Evolutionary conservation across 2,113 vertebrate species (phyloP).

Genomic region (Varanus komodoensis): DNA sequence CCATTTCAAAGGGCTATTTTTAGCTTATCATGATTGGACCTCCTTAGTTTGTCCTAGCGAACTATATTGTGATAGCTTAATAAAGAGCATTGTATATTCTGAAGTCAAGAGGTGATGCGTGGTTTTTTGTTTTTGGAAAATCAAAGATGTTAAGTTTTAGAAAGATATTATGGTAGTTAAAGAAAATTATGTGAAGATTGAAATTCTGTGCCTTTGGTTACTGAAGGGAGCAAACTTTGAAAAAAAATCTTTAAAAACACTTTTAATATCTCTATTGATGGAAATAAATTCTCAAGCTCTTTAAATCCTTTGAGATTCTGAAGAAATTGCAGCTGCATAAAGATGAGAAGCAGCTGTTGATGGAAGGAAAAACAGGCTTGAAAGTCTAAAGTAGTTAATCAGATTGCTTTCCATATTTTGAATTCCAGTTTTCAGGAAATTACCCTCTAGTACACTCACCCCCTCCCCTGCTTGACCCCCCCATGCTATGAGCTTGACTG

Average conservation of each 20-base stretch:
- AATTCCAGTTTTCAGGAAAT: constrained; percentile 50
- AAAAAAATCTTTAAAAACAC: constrained; percentile 42
- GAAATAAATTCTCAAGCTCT: constrained; percentile 50
- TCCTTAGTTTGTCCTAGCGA: neutral
- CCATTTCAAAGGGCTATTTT: constrained; percentile 17
- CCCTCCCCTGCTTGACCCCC: neutral
- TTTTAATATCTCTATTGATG: constrained; percentile 10
- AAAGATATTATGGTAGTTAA: neutral
- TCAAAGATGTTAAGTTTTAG: neutral
- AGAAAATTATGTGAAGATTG: neutral
- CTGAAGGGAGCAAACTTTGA: neutral
- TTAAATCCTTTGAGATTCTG: constrained; percentile 40
- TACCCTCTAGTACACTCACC: neutral
- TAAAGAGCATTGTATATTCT: neutral
- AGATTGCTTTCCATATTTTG: constrained; percentile 45
- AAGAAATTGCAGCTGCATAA: constrained; percentile 50
- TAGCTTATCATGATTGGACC: constrained; percentile 25
- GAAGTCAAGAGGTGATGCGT: neutral
- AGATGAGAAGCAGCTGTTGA: constrained; percentile 66
- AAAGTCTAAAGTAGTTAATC: constrained; percentile 44
- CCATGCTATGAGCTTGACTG: constrained; percentile 48
- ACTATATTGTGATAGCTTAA: constrained; percentile 1
- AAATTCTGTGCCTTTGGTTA: neutral
- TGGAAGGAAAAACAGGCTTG: constrained; percentile 41
- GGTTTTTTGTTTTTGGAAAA: neutral